Base-by-base conservation (phyloP, 2,888 invertebrate genomes). In the Sinodicranocentrus sp. region DNA sequence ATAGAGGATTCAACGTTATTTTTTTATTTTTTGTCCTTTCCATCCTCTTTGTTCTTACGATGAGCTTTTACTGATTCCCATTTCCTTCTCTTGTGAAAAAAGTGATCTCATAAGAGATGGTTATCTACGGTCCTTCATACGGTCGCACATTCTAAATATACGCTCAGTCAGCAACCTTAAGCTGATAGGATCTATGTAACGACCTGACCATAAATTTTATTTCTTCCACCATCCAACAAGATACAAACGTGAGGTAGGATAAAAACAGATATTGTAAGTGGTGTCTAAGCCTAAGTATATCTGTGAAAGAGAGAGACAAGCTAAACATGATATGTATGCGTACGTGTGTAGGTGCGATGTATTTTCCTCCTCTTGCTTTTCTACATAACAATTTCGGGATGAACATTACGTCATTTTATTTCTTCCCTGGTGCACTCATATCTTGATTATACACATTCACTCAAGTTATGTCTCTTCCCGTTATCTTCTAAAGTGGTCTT, bases 131-230 rank as follows among this genome's bases (percentile, higher is more conserved):
- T 82, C 75, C 79, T 75, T 79, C 70, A 83, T 83, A 85, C 73
- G 77, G 70, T 83, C 73, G 85, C 85, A 82, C 84, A 85, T 85
- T 85, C 85, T 84, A 80, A 85, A 84, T 85, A 84, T 85, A 85
- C 83, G 85, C 85, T 73, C 83, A 85, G 83, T 85, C 85, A 85
- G 85, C 85, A 85, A 85, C 84, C 79, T 79, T 80, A 84, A 84
- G 80, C 86, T 85, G 87, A 87, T 87, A 85, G 85, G 82, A 87
- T 87, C 87, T 87, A 82, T 85, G 85, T 85, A 87, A 87, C 87
- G 87, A 87, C 85, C 85, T 82, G 85, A 82, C 84, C 82, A 87
- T 87, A 87, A 87, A 87, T 87, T 87, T 87, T 85, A 87, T 87
- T 87, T 85, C 83, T 85, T 82, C 85, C 52, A 78, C 43, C 82